Conservation (phyloP, 2,888 invertebrate species). For the Zonitis immaculata region DNA sequence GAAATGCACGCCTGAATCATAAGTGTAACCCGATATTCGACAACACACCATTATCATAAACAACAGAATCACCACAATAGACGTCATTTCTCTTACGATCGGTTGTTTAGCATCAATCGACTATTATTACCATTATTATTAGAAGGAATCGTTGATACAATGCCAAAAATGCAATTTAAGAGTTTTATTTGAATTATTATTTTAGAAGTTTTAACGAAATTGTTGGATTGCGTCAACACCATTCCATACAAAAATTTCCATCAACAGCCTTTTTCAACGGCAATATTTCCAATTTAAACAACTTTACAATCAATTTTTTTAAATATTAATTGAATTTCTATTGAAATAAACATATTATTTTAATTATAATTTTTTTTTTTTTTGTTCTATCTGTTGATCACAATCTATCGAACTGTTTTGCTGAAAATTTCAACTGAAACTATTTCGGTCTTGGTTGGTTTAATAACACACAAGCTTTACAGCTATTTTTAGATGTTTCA, state of each 20-base stretch:
- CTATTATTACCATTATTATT: no score
- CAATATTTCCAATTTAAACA: not conserved
- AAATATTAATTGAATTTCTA: no score
- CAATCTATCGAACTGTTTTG: constrained; percentile 31
- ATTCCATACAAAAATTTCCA: not conserved
- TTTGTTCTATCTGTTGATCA: no score
- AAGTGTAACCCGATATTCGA: not conserved
- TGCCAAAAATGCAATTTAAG: constrained; percentile 6
- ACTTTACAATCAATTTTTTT: not conserved
- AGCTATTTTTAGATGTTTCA: constrained; percentile 38
- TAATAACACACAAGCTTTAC: constrained; percentile 34
- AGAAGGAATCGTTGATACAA: constrained; percentile 1
- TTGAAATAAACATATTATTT: no score
- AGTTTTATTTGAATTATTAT: not conserved
- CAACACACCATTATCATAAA: constrained; percentile 10
- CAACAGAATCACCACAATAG: constrained; percentile 9
- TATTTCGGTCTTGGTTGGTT: constrained; percentile 25
- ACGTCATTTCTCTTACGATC: no score
- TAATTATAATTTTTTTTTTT: no score
- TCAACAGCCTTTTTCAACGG: constrained; percentile 5
- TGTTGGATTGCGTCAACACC: not conserved
- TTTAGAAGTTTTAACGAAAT: not conserved
- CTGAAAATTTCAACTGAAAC: constrained; percentile 32
- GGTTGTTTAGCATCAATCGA: no score
- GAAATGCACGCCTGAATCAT: constrained; percentile 10